phyloP scores from a whole-genome alignment of 2,888 invertebrate genomes.

The Subacronicta megacephala region DNA sequence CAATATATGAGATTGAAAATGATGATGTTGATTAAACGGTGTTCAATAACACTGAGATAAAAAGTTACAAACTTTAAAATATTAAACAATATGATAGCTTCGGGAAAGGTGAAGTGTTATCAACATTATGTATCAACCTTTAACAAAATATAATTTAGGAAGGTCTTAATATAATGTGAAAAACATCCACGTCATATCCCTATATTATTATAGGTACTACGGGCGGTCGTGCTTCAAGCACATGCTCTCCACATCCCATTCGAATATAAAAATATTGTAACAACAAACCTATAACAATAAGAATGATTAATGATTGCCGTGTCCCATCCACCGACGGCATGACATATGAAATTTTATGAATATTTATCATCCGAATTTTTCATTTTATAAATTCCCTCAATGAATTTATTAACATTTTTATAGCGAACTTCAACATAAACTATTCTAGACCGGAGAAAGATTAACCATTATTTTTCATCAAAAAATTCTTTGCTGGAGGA shows the following conservation, averaged over 20 bases:
- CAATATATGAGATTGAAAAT: too few species aligned
- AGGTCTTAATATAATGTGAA: background rate
- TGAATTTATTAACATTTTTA: constrained; percentile 32
- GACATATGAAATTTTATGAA: constrained; percentile 68
- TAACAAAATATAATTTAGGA: background rate
- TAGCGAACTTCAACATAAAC: constrained; percentile 9
- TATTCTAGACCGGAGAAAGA: background rate
- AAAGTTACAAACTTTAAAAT: too few species aligned
- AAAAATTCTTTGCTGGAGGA: constrained; percentile 10
- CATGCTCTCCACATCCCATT: constrained; percentile 17
- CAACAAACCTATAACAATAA: constrained; percentile 65
- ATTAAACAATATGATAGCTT: too few species aligned
- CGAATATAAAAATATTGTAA: constrained; percentile 53
- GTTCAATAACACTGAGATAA: too few species aligned
- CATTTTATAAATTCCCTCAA: constrained; percentile 50
- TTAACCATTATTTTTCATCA: background rate
- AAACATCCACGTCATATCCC: background rate
- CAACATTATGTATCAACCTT: background rate
- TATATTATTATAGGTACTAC: background rate
- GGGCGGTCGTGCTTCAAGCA: constrained; percentile 8
- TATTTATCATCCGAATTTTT: constrained; percentile 62
- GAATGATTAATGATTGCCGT: constrained; percentile 68
- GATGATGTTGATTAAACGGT: too few species aligned
- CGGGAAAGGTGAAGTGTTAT: background rate
- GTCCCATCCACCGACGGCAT: constrained; percentile 59